Evolutionary conservation across 2,797 vertebrate genomes (phyloP).

Genomic region (Pseudomugil tenellus): DNA sequence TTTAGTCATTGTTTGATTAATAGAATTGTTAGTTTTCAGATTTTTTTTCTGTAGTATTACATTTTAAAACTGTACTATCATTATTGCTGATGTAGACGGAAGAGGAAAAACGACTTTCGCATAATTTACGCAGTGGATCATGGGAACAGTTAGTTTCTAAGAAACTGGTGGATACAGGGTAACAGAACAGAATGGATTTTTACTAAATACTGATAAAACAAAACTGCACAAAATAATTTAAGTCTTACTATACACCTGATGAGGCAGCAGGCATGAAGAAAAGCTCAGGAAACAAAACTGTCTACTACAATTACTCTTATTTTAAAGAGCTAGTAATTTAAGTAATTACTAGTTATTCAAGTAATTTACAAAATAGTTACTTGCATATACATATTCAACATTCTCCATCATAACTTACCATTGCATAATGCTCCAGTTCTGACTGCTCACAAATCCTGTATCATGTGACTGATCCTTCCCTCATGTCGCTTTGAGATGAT

Average conservation of each 20-base stretch:
- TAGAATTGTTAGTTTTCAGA: no score
- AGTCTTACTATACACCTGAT: background rate
- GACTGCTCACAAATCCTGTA: background rate
- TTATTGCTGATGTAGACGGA: no score
- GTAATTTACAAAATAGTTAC: background rate
- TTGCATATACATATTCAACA: background rate
- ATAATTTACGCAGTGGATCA: no score
- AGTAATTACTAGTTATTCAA: background rate
- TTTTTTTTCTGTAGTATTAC: no score
- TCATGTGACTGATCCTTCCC: background rate
- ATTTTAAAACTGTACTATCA: no score
- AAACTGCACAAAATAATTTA: background rate
- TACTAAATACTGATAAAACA: background rate
- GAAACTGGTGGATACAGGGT: no score
- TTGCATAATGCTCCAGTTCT: background rate
- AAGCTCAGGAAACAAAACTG: background rate
- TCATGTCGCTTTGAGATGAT: constrained; percentile 13
- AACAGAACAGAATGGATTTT: no score
- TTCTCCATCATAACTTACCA: background rate
- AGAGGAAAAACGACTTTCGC: no score
- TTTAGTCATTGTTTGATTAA: no score
- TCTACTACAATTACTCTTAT: background rate
- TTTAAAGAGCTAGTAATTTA: no score
- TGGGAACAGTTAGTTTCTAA: no score
- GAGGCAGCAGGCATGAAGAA: background rate